Percentiles rank a stretch among this genome's conserved stretches.
Conservation (phyloP, 2,113 vertebrate genomes). For the Pteropus alecto region DNA sequence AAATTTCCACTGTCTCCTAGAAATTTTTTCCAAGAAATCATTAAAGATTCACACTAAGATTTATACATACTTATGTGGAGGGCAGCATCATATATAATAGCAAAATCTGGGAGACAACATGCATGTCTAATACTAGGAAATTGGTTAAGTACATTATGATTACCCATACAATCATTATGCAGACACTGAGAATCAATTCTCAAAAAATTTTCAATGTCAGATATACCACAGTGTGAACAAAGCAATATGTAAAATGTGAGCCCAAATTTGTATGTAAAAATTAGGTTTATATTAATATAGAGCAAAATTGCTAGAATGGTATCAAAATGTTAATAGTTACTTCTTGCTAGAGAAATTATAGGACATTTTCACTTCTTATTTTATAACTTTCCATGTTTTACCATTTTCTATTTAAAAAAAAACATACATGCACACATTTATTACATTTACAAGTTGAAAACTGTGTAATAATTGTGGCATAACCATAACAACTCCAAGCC, state of each 20-base stretch:
- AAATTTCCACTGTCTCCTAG: not conserved
- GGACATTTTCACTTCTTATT: not conserved
- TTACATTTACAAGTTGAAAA: not conserved
- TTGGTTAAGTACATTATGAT: not conserved
- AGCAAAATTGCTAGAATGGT: not conserved
- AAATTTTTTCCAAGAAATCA: not conserved
- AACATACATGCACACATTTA: not conserved
- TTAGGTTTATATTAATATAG: not conserved
- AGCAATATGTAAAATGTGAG: not conserved
- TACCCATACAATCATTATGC: not conserved
- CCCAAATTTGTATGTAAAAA: not conserved
- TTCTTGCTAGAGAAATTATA: not conserved
- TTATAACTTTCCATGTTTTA: not conserved
- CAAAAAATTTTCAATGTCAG: not conserved
- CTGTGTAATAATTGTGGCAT: not conserved
- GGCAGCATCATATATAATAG: not conserved
- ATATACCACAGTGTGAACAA: not conserved
- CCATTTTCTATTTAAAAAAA: not conserved
- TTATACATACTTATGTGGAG: not conserved
- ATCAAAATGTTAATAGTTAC: not conserved
- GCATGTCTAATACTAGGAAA: not conserved
- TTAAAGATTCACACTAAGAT: not conserved
- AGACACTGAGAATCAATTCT: not conserved
- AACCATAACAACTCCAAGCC: not conserved
- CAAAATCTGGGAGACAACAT: not conserved